A percentile compares a stretch with the other conserved stretches of the same genome.
phyloP scores from a whole-genome alignment of 2,113 vertebrate genomes.

The Platysternon megacephalum region DNA sequence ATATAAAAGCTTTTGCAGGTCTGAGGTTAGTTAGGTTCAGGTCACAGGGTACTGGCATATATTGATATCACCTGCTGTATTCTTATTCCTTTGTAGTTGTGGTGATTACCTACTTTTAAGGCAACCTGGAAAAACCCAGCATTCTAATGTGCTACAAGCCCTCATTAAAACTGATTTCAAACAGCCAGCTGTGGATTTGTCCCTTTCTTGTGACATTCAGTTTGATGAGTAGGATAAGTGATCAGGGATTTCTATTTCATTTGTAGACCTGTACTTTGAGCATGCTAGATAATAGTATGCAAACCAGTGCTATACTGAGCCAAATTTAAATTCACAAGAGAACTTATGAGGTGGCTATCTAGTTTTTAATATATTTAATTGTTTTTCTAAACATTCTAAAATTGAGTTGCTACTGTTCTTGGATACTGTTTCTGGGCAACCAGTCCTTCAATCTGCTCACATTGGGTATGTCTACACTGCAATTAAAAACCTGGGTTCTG shows the following conservation, averaged over 20 bases:
- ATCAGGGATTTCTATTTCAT: neutral
- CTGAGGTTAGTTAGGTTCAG: neutral
- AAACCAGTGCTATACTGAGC: too few relatives aligned
- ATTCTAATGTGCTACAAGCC: neutral
- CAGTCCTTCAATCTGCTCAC: neutral
- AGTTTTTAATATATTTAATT: neutral
- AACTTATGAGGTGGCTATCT: neutral
- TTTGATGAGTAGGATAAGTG: neutral
- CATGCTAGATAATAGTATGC: neutral
- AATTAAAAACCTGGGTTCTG: too few relatives aligned
- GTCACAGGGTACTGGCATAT: neutral
- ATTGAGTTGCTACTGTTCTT: neutral
- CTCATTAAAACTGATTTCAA: neutral
- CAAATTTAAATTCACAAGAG: neutral
- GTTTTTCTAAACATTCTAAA: neutral
- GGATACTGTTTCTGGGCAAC: conserved; percentile 7
- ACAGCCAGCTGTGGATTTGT: neutral
- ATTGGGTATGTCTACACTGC: neutral
- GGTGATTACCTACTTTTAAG: neutral
- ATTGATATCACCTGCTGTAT: neutral
- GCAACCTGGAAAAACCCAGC: neutral
- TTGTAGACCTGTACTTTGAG: neutral
- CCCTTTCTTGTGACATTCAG: neutral
- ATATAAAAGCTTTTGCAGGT: neutral
- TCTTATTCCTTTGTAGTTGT: neutral